Conservation (phyloP, 2,797 vertebrate genomes). For the Pogonophryne albipinna region DNA sequence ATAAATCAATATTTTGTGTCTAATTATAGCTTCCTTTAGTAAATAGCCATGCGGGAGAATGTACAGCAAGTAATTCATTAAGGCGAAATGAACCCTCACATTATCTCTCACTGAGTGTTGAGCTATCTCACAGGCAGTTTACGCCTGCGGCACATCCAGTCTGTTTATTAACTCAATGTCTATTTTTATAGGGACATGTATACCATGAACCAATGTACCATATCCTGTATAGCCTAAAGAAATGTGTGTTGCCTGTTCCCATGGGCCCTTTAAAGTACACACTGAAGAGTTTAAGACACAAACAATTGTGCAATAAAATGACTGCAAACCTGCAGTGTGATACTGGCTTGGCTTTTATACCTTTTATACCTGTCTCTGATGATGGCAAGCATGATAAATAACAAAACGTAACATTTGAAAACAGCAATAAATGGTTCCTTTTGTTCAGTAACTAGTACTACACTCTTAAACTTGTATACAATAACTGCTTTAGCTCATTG, state of each 20-base stretch:
- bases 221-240: not conserved
- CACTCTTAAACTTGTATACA: too few species aligned
- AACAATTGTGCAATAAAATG: not conserved
- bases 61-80: not conserved
- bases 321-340: not conserved
- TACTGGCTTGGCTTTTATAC: not conserved
- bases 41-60: not conserved
- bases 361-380: not conserved
- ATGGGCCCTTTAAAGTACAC: not conserved
- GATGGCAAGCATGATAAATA: too few species aligned
- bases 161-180: not conserved
- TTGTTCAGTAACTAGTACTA: not conserved
- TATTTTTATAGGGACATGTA: not conserved
- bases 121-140: not conserved
- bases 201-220: not conserved
- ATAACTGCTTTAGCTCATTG: not conserved
- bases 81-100: too few species aligned
- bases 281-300: not conserved
- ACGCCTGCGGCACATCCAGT: not conserved
- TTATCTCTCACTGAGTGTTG: too few species aligned
- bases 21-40: too few species aligned
- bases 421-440: not conserved
- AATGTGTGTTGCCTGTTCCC: not conserved
- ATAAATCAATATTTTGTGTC: too few species aligned
- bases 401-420: not conserved